A percentile compares a stretch with the other conserved stretches of the same genome.
Conservation (phyloP, 2,888 invertebrate species). For the Therioaphis trifolii region DNA sequence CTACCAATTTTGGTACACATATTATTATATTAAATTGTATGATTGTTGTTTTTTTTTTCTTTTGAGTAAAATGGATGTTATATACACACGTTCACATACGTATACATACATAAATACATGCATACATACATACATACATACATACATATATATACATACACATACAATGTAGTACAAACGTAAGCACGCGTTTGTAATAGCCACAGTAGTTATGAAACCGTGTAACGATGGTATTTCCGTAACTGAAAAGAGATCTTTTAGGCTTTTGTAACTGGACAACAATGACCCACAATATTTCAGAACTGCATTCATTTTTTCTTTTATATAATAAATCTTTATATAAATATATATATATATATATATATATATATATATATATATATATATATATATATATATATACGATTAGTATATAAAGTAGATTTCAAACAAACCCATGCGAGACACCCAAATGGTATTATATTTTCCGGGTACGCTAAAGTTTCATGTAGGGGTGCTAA, state of each 20-base stretch:
- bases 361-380: too few relatives aligned
- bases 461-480: conserved; percentile 3
- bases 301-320: conserved; percentile 35
- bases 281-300: conserved; percentile 50
- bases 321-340: neutral
- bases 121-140: neutral
- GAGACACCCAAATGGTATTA: conserved; percentile 18
- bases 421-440: conserved; percentile 13
- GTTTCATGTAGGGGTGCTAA: neutral
- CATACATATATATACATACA: neutral
- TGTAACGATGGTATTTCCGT: conserved; percentile 56
- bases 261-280: conserved; percentile 53
- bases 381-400: too few relatives aligned
- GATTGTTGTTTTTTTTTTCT: conserved; percentile 41
- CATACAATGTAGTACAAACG: too few relatives aligned
- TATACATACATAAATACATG: too few relatives aligned
- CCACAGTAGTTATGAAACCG: conserved; percentile 24
- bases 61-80: conserved; percentile 4
- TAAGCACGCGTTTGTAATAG: too few relatives aligned
- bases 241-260: conserved; percentile 46
- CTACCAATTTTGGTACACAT: neutral
- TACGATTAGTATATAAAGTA: conserved; percentile 5
- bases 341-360: conserved; percentile 6
- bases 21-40: conserved; percentile 13
- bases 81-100: too few relatives aligned